Evolutionary conservation across 2,888 invertebrate species (phyloP), one percentile per base, ranked within the genome.

Genomic region (Drosophila kambysellisi): DNA sequence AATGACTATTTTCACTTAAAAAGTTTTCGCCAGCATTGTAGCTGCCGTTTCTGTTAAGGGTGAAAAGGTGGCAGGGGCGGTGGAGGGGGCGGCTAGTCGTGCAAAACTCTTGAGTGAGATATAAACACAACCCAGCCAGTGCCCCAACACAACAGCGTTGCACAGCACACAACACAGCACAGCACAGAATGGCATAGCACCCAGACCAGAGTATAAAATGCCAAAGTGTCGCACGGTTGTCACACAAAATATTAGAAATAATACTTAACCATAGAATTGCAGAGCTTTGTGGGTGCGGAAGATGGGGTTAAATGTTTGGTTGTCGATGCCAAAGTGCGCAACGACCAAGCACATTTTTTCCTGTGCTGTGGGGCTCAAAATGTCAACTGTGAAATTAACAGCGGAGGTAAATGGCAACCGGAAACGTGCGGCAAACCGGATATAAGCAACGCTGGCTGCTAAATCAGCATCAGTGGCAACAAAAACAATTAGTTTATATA

Each of bases 1-100:
- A 88, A 88, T 88, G 87, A 88, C 91, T 88, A 91, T 88, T 91
- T 89, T 89, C 90, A 91, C 91, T 91, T 89, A 89, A 89, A 91
- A 88, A 88, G 74, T 89, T 90, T 83, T 74, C 76, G 74, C 81
- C 76, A 62, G 65, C 70, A 58, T 69, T 68, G 73, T 70, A 75
- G 74, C 63, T 76, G 63, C 53, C 72, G 76, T 12, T 63, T 53
- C 64, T 64, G 54, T 20, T 57, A 20, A 12, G 65, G 51, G 15
- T 33, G 17, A 9, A 46, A 17, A n/a, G 6, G 32, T 5, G 37
- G 12, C 30, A n/a, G 25, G 15, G 63, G 15, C 39, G 54, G 46
- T 33, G 25, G 33, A 56, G 33, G n/a, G 20, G 30, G 64, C 66
- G 54, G 46, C 59, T 64, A 52, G 53, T 48, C 52, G 37, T 66